phyloP scores from a whole-genome alignment of 2,797 vertebrate species.

The Gila robusta region DNA sequence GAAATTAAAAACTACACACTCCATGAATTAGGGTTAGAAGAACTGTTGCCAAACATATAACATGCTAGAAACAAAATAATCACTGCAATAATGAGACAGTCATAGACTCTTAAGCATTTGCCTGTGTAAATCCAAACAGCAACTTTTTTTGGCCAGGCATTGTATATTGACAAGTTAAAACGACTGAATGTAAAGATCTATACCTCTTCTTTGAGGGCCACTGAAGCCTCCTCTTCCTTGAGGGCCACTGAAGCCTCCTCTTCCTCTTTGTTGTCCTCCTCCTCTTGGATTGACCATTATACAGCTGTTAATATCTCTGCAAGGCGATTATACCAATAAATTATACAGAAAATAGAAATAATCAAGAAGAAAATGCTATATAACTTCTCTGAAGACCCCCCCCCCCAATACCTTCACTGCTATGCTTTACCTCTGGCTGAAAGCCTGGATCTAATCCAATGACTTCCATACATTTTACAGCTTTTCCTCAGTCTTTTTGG shows the following conservation, averaged over 20 bases:
- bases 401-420: neutral
- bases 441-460: neutral
- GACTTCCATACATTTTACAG: neutral
- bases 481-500: neutral
- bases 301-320: neutral
- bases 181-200: neutral
- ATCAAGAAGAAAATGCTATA: neutral
- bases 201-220: constrained; percentile 58
- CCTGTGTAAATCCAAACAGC: no score
- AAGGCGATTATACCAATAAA: neutral
- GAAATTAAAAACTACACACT: no score
- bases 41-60: no score
- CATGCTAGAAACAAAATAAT: no score
- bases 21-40: no score
- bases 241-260: constrained; percentile 47
- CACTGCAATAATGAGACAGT: no score
- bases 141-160: no score
- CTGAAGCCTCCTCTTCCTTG: constrained; percentile 53
- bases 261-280: constrained; percentile 41
- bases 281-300: constrained; percentile 34
- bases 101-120: no score
- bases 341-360: neutral
- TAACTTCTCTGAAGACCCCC: neutral
- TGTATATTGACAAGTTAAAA: neutral
- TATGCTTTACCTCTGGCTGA: neutral